Conservation (phyloP, 2,888 invertebrate species). For the Scaptomyza tumidula region DNA sequence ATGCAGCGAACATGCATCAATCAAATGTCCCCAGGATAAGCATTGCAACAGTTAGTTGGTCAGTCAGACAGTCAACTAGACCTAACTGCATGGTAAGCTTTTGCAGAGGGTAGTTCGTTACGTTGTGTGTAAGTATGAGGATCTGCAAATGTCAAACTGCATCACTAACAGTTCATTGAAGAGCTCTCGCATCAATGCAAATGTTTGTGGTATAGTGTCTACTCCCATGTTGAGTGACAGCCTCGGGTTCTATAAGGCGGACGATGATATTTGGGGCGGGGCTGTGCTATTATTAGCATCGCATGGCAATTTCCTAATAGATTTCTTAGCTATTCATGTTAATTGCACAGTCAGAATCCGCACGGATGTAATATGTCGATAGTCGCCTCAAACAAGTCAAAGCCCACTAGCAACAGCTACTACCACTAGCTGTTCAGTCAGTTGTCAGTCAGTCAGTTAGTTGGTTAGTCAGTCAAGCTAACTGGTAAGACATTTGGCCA, state of each 20-base stretch:
- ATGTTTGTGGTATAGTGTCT: slow-evolving; percentile 24
- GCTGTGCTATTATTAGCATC: slow-evolving; percentile 64
- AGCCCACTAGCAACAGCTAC: slow-evolving; percentile 15
- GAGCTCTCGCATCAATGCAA: slow-evolving; percentile 54
- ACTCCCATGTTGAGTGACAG: slow-evolving; percentile 33
- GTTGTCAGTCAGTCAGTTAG: slow-evolving; percentile 50
- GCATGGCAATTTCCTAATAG: slow-evolving; percentile 69
- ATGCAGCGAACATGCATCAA: slow-evolving; percentile 71
- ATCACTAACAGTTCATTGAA: slow-evolving; percentile 18
- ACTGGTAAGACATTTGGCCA: slow-evolving; percentile 14
- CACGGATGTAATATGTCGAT: slow-evolving; percentile 74
- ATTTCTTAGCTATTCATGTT: slow-evolving; percentile 68
- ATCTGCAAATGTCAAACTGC: not conserved
- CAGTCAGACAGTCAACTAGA: slow-evolving; percentile 27
- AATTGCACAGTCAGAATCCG: slow-evolving; percentile 51
- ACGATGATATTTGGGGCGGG: slow-evolving; percentile 50
- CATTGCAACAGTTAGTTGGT: slow-evolving; percentile 46
- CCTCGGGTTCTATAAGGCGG: slow-evolving; percentile 37
- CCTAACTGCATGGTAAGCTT: slow-evolving; percentile 41
- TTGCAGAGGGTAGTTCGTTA: slow-evolving; percentile 38
- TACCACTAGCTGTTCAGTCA: slow-evolving; percentile 36
- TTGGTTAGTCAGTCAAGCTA: slow-evolving; percentile 16
- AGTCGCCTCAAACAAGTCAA: slow-evolving; percentile 48
- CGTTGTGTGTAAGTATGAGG: not conserved
- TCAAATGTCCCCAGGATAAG: slow-evolving; percentile 72